A percentile compares a stretch with the other conserved stretches of the same genome.
Conservation (phyloP, 2,888 invertebrate species). For the Philaethria dido region DNA sequence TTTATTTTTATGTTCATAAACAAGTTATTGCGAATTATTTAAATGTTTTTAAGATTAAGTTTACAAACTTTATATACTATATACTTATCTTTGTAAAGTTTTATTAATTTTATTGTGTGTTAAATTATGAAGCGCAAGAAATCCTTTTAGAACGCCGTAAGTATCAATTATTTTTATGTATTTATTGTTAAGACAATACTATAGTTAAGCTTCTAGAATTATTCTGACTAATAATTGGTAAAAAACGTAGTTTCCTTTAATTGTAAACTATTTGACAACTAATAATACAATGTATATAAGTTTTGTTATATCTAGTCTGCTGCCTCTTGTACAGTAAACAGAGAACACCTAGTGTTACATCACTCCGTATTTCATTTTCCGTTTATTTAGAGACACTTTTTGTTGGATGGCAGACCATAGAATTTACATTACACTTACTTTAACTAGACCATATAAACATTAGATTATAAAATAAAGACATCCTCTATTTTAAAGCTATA, state of each 20-base stretch:
- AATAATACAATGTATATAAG: background rate
- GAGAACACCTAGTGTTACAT: background rate
- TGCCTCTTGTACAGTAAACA: background rate
- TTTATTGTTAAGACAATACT: background rate
- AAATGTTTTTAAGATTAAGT: background rate
- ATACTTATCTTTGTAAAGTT: background rate
- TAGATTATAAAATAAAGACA: too few relatives aligned
- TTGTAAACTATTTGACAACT: background rate
- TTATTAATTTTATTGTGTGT: background rate
- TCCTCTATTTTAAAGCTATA: too few relatives aligned
- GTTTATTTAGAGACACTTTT: background rate
- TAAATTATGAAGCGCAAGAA: slow-evolving; percentile 11
- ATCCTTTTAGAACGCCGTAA: slow-evolving; percentile 7
- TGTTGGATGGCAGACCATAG: too few relatives aligned
- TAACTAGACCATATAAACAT: too few relatives aligned
- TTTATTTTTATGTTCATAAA: slow-evolving; percentile 10
- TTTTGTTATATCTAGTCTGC: background rate
- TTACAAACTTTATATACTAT: background rate
- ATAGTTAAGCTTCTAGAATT: background rate
- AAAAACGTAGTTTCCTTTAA: background rate
- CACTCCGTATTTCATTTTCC: background rate
- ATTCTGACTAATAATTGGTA: background rate
- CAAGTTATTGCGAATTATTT: background rate
- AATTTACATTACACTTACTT: too few relatives aligned
- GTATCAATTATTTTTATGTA: background rate